These are phyloP conservation scores for Catocala nupta DNA, from an alignment of 2,888 invertebrate genomes.

Conservation along the genomic window DNA sequence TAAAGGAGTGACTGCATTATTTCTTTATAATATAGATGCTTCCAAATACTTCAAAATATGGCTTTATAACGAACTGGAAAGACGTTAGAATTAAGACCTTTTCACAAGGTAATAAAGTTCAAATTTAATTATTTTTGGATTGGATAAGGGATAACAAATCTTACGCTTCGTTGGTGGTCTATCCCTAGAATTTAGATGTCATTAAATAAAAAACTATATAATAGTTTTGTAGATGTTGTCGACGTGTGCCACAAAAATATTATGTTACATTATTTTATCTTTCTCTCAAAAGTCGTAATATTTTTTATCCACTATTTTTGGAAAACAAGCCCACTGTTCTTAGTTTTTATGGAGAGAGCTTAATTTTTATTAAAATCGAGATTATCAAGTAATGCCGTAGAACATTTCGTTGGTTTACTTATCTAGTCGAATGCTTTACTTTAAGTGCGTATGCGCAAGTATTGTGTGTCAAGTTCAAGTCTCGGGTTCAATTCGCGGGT, in stretches of 20 bases:
- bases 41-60: constrained; percentile 28
- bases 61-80: constrained; percentile 1
- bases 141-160: constrained; percentile 24
- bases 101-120: not conserved
- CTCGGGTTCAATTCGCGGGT: too few species aligned
- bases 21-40: constrained; percentile 52
- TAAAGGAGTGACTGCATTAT: constrained; percentile 67
- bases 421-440: too few species aligned
- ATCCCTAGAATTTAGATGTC: constrained; percentile 42
- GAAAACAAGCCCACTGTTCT: constrained; percentile 14
- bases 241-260: constrained; percentile 40
- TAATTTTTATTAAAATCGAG: not conserved
- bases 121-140: constrained; percentile 9
- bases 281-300: constrained; percentile 22
- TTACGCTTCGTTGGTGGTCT: constrained; percentile 55
- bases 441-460: too few species aligned
- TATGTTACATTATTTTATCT: constrained; percentile 47
- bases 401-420: too few species aligned
- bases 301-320: constrained; percentile 37
- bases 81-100: constrained; percentile 19
- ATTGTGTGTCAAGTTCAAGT: too few species aligned
- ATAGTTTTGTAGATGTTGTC: constrained; percentile 49
- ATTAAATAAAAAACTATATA: constrained; percentile 49
- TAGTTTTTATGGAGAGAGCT: constrained; percentile 16
- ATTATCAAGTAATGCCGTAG: too few species aligned